Base-by-base conservation (phyloP, 2,888 invertebrate species). In the Rhyacophila evoluta region DNA sequence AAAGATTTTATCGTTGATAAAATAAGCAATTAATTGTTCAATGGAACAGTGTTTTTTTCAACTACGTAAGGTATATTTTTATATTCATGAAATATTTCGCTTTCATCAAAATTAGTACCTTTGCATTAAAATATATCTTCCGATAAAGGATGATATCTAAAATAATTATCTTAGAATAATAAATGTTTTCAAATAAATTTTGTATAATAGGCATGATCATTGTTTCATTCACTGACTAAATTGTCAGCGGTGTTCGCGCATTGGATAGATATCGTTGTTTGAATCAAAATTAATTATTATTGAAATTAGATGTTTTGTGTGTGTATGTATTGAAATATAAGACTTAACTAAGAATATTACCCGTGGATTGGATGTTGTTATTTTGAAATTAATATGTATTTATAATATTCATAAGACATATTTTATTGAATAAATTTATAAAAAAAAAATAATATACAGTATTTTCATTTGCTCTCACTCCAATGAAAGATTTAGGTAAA, bases 351-450 rank as follows among this genome's bases (percentile, higher is more conserved):
- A 55, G 6, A 33, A 55, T 55, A 55, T 55, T 55, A 55, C 55
- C 55, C 19, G 55, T 55, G 55, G 55, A 55, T 55, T 55, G 55
- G 55, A 55, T 55, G 55, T 55, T 55, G 55, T 55, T 55, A 55
- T 55, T 55, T 55, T 55, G 55, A 55, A 55, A 55, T 55, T 55
- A 55, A 55, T 55, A 15, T 55, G 55, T 55, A 55, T 55, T 55
- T 55, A 55, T 55, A 55, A 55, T 55, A 55, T 25, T 55, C 55
- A 55, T 55, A 55, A 55, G 55, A 55, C 55, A 55, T 55, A 55
- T 55, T 55, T 55, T 55, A 55, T 55, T 55, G 55, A 55, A 55
- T 55, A 55, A 55, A 55, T 55, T 55, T 55, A 55, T 55, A 55
- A 19, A 55, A 55, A 33, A 19, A 55, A 8, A 55, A 15, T 41